Conservation (phyloP, 2,797 vertebrate genomes). For the Cetoscarus ocellatus region DNA sequence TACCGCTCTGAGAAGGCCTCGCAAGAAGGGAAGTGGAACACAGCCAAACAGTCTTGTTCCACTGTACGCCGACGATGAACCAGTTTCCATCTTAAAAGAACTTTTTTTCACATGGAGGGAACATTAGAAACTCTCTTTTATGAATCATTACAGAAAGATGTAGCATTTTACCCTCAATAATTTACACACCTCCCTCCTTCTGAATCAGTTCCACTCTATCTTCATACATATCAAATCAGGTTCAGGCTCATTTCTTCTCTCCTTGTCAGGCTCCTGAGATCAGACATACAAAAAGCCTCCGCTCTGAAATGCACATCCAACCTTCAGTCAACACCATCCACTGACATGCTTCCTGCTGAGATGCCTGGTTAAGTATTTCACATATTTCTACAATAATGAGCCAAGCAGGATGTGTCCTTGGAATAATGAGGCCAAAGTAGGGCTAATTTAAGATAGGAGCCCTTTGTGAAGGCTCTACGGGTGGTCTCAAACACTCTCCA, state of each 20-base stretch:
- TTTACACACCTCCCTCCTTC: conserved; percentile 47
- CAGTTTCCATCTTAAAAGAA: conserved; percentile 56
- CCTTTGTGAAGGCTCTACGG: conserved; percentile 19
- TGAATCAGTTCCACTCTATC: conserved; percentile 41
- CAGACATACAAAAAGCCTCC: conserved; percentile 16
- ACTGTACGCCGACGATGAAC: conserved; percentile 35
- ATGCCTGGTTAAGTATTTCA: conserved; percentile 32
- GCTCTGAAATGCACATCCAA: conserved; percentile 21
- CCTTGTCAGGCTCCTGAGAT: conserved; percentile 39
- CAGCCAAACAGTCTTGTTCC: conserved; percentile 31
- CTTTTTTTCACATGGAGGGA: conserved; percentile 43
- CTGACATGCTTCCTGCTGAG: conserved; percentile 16
- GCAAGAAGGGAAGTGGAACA: conserved; percentile 34
- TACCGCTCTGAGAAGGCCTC: conserved; percentile 33
- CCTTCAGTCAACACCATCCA: conserved; percentile 17
- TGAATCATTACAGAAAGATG: conserved; percentile 44
- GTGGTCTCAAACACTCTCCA: conserved; percentile 37
- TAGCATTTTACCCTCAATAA: conserved; percentile 66
- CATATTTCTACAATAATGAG: conserved; percentile 31
- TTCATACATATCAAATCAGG: conserved; percentile 55
- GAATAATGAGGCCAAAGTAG: conserved; percentile 59
- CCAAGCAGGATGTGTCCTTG: conserved; percentile 35
- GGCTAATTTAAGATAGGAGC: conserved; percentile 39
- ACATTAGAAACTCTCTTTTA: conserved; percentile 55
- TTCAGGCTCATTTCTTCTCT: conserved; percentile 38